Evolutionary conservation across 2,888 invertebrate genomes (phyloP), one percentile per base, ranked within the genome.

Genomic region (Athrips mouffetella): DNA sequence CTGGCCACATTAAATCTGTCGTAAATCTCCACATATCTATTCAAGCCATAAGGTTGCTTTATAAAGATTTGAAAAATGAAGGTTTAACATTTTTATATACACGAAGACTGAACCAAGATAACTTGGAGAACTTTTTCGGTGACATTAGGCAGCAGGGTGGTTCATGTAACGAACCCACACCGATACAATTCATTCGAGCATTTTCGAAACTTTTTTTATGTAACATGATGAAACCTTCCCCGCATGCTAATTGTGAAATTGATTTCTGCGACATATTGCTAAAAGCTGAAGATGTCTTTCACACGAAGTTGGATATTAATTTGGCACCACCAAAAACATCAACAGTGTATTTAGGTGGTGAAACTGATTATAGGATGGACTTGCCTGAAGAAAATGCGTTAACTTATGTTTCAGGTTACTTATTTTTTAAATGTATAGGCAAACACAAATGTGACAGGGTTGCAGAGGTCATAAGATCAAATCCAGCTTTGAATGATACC

Each of bases 191-290:
- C 16, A 25, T 1, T 31, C 7, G 48, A 47, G 54, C 54, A 20
- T 56, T 51, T 40, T 55, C 53, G 27, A 51, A 55, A 33, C 41
- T 50, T 1, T 48, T 55, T 42, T 10, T 50, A 21, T 35, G 45
- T 10, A 52, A 47, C 8, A 56, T 53, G 53, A 21, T 53, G 8
- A 50, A 52, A 50, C 51, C 13, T 21, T 45, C 45, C 10, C 48
- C 48, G 2, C 7, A 29, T 42, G 6, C 51, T 8, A 51, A 55
- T 23, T 50, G 48, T 8, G 48, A 50, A 23, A 13, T 23, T 5
- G 55, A 55, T 49, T 40, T 53, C 15, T 48, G 31, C 27, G 47
- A 53, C 10, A 16, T 51, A 13, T 27, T 55, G 5, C 41, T 48
- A 6, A 40, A 49, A 41, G 45, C 49, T 11, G 54, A 54, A 15